Base-by-base conservation (phyloP, 1,140 invertebrate species). In the Piezodorus guildinii region DNA sequence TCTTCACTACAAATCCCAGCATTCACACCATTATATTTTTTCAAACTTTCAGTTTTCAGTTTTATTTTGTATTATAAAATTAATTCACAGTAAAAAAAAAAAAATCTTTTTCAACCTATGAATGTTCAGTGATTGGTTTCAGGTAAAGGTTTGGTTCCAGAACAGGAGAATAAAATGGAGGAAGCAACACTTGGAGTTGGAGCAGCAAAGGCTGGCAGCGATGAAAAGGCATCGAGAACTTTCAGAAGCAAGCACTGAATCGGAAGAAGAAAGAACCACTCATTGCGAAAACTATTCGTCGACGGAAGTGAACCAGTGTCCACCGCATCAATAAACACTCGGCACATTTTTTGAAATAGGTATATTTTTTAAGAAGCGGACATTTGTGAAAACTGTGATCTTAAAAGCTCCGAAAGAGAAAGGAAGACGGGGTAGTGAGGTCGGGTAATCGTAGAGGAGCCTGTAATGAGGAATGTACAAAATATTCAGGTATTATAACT, bases 111-210 rank as follows among this genome's bases (percentile, higher is more conserved):
- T 49, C 46, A 49, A 5, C 10, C n/a, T 19, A 49, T 19, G 12
- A 49, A 49, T 19, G 21, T 49, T 19, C 17, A 56, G 21, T 56
- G 15, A 23, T 56, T 56, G 52, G 23, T 56, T 56, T 56, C 81
- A 93, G 81, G 91, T 96, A 0, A 97, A 97, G 76, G 94, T 97
- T 1, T 96, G 94, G 94, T 97, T 96, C 73, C 94, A 96, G 76
- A 97, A 97, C 74, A 79, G 94, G 23, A 80, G 94, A 30, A 97
- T 96, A 67, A 96, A 96, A 79, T 96, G 92, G 92, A 79, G 94
- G 21, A 96, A 96, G 71, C 88, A 94, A 69, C 90, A 94, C 69
- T 76, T 94, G 70, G 93, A 95, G 72, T 81, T 93, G 66, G 91
- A 93, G 44, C 91, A 94, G 72, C 91, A 94, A 67, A 79, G 89